These are phyloP conservation scores for Rhea pennata DNA, from an alignment of 2,113 vertebrate species.

Conservation along the genomic window DNA sequence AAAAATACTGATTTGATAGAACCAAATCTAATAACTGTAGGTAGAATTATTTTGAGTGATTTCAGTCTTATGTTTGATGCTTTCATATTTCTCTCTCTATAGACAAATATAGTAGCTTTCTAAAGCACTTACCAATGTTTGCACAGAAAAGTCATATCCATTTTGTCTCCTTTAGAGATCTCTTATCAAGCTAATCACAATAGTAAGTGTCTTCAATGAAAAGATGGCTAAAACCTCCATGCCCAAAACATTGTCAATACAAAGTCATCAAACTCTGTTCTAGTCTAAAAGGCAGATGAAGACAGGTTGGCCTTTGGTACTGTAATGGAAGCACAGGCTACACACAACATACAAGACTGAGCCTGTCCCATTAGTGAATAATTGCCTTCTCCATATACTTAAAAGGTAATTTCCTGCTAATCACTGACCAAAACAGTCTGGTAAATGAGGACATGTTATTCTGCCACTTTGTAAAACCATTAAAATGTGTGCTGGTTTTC, in stretches of 20 bases:
- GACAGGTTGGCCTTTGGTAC: background rate
- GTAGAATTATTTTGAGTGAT: background rate
- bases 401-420: background rate
- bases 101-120: background rate
- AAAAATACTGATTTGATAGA: background rate
- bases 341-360: background rate
- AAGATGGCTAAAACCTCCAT: background rate
- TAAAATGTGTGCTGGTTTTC: fast-evolving
- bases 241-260: background rate
- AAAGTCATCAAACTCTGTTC: background rate
- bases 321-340: background rate
- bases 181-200: background rate
- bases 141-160: background rate
- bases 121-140: background rate
- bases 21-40: background rate
- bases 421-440: background rate
- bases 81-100: background rate
- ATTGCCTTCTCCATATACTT: background rate
- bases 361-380: background rate
- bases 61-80: background rate
- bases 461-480: background rate
- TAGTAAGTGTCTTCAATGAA: background rate
- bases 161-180: background rate
- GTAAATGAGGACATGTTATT: background rate
- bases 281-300: background rate